Evolutionary conservation across 2,888 invertebrate species (phyloP).

Genomic region (Mamestra brassicae): DNA sequence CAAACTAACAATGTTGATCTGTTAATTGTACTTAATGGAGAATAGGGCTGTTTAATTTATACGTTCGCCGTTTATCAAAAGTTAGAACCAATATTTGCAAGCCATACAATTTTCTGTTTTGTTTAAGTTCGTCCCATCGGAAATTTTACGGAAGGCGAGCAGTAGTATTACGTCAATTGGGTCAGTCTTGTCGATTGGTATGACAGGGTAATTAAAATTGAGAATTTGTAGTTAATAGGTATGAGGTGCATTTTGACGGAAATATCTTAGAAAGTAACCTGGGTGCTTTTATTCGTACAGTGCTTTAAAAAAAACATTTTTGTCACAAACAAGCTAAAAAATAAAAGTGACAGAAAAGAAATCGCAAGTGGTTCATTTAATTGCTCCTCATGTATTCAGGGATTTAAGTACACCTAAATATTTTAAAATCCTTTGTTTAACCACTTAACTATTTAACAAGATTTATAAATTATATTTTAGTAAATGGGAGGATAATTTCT

Average conservation of each 20-base stretch:
- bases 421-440: background rate
- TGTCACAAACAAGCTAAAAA: no score
- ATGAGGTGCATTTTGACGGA: background rate
- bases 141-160: slow-evolving; percentile 18
- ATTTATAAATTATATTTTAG: background rate
- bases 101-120: slow-evolving; percentile 38
- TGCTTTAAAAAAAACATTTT: background rate
- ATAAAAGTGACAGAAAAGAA: no score
- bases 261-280: background rate
- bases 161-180: slow-evolving; percentile 15
- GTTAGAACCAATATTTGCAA: slow-evolving; percentile 44
- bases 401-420: background rate
- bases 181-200: background rate
- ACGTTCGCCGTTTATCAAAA: slow-evolving; percentile 18
- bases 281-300: background rate
- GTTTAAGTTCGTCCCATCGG: slow-evolving; percentile 29
- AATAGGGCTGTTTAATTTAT: slow-evolving; percentile 18
- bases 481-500: background rate
- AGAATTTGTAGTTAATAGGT: background rate
- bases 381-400: background rate
- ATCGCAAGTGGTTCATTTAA: background rate
- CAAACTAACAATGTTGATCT: slow-evolving; percentile 23
- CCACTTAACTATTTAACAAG: background rate
- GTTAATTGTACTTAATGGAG: slow-evolving; percentile 28
- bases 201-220: background rate